Evolutionary conservation across 1,140 invertebrate species (phyloP), one percentile per base, ranked within the genome.

Genomic region (Drosophila novamexicana): DNA sequence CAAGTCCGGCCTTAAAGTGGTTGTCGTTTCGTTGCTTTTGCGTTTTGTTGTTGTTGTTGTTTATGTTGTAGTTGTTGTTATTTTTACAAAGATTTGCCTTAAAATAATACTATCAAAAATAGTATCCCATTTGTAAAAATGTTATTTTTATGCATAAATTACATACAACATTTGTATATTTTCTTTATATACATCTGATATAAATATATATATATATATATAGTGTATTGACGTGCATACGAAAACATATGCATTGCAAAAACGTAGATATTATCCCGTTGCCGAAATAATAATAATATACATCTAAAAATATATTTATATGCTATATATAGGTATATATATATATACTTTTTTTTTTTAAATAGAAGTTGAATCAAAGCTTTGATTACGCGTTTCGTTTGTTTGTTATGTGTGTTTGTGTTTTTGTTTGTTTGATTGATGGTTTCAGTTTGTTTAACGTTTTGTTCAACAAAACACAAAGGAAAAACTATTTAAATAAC

Each of bases 241-340:
- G 85, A 91, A 91, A 91, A 91, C 86, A 91, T 91, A 91, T 91
- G 90, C 90, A 86, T 89, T 88, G 79, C 84, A 89, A 89, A 82
- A 90, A 90, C 77, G 68, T 83, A 67, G 68, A 79, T 89, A 89
- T 89, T 84, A 89, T 81, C 65, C 68, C 84, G 81, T 84, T 72
- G 72, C 83, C 84, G 83, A 88, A 78, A 89, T 81, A 89, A 89
- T 83, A 82, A 83, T 88, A 89, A 90, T 89, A 89, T 89, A 65
- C 89, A 89, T 89, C 81, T 90, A 90, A 89, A 89, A 89, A 89
- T 89, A 89, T 90, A 90, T 86, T 88, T 90, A 89, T 89, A 89
- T 89, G 78, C 85, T 90, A 89, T 88, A 86, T 85, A 86, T 88
- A 85, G 73, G 56, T 68, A 42, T 71, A 57, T 67, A 58, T 86